Evolutionary conservation across 1,140 invertebrate genomes (phyloP).

Genomic region (Zophobas atratus): DNA sequence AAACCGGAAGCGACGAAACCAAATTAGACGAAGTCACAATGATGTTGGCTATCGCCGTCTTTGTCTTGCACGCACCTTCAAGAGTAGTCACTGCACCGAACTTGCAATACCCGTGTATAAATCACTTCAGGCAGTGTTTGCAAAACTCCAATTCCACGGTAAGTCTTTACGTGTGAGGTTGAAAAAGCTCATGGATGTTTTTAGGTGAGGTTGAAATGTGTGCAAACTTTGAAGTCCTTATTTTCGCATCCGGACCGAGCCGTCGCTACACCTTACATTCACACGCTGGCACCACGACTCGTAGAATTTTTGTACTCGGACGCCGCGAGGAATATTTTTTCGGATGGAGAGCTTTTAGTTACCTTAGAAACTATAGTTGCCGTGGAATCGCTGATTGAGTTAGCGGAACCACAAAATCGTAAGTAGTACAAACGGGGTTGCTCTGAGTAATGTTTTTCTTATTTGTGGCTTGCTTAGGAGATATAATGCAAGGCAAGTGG

Average conservation of each 20-base stretch:
- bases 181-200: constrained; percentile 49
- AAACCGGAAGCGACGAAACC: constrained; percentile 84
- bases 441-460: constrained; percentile 28
- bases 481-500: constrained; percentile 62
- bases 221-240: constrained; percentile 83
- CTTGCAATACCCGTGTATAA: constrained; percentile 93
- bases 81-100: constrained; percentile 84
- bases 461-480: constrained; percentile 53
- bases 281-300: constrained; percentile 82
- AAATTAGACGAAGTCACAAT: constrained; percentile 89
- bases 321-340: constrained; percentile 72
- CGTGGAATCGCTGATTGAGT: constrained; percentile 81
- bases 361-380: constrained; percentile 80
- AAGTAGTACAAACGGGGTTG: constrained; percentile 67
- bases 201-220: constrained; percentile 84
- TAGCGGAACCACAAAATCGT: constrained; percentile 85
- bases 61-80: constrained; percentile 86
- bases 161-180: constrained; percentile 57
- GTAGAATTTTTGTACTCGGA: constrained; percentile 81
- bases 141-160: constrained; percentile 83
- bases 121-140: constrained; percentile 91
- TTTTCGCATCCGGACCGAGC: constrained; percentile 80
- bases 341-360: constrained; percentile 76
- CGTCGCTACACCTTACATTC: constrained; percentile 85
- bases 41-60: constrained; percentile 89